These are phyloP conservation scores for Merluccius polli DNA, from an alignment of 2,797 vertebrate species.

Conservation along the genomic window DNA sequence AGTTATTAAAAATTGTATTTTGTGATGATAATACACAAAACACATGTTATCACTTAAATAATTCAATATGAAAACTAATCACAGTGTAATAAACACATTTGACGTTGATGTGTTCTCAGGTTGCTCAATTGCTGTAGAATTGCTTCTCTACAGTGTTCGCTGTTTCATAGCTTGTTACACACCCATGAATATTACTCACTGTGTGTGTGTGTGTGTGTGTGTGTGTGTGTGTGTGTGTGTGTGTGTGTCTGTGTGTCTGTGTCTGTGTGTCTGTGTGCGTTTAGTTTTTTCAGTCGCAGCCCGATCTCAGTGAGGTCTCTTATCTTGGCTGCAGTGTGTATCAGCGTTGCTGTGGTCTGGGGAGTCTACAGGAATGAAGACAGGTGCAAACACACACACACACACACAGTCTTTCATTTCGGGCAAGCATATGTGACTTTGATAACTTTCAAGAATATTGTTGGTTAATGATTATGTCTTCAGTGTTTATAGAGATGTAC, in stretches of 20 bases:
- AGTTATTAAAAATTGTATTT: too few relatives aligned
- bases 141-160: neutral
- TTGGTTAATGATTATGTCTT: too few relatives aligned
- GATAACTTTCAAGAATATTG: too few relatives aligned
- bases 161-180: neutral
- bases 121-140: too few relatives aligned
- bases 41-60: neutral
- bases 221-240: slow-evolving; percentile 12
- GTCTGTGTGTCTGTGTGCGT: slow-evolving; percentile 18
- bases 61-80: neutral
- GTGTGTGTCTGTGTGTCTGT: slow-evolving; percentile 14
- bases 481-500: too few relatives aligned
- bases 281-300: slow-evolving; percentile 63
- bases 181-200: neutral
- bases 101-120: too few relatives aligned
- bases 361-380: slow-evolving; percentile 92
- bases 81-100: too few relatives aligned
- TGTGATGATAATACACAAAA: neutral
- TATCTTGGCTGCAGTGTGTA: slow-evolving; percentile 80
- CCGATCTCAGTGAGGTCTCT: slow-evolving; percentile 80
- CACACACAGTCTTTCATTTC: too few relatives aligned
- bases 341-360: slow-evolving; percentile 81
- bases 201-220: too few relatives aligned
- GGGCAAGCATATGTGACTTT: too few relatives aligned
- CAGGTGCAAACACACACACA: slow-evolving; percentile 70